Evolutionary conservation across 1,140 invertebrate genomes (phyloP).

Genomic region (Meloidogyne floridensis): DNA sequence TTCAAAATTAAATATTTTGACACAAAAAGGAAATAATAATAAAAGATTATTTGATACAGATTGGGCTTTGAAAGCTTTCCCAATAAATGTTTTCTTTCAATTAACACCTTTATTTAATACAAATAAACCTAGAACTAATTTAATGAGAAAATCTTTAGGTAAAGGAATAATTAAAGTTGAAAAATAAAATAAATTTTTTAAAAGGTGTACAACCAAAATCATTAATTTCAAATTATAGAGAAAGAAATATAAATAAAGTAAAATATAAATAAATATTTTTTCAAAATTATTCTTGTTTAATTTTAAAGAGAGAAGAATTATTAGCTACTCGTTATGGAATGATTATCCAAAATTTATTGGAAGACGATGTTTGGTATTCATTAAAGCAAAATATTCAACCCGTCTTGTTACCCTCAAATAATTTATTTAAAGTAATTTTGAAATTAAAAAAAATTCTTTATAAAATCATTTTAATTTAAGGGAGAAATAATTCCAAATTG

Average conservation of each 20-base stretch:
- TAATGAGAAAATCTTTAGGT: not conserved
- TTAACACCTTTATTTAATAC: not conserved
- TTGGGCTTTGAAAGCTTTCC: constrained; percentile 10
- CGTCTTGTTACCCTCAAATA: not conserved
- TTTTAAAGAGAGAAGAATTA: not conserved
- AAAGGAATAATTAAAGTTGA: not conserved
- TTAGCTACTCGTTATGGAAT: not conserved
- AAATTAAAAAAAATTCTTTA: not conserved
- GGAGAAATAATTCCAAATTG: not conserved
- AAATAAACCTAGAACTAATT: not conserved
- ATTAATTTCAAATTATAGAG: not conserved
- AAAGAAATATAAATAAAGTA: not conserved
- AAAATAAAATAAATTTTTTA: not conserved
- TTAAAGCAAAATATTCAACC: not conserved
- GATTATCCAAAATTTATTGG: constrained; percentile 5
- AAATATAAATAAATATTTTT: not conserved
- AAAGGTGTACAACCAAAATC: not conserved
- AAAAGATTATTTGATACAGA: constrained; percentile 5
- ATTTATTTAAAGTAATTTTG: not conserved
- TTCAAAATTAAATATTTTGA: not conserved
- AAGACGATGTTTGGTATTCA: not conserved
- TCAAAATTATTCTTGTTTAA: no score
- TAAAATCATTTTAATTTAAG: not conserved
- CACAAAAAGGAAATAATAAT: not conserved
- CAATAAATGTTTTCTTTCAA: constrained; percentile 7